phyloP scores from a whole-genome alignment of 2,113 vertebrate genomes.

The Aptenodytes patagonicus region DNA sequence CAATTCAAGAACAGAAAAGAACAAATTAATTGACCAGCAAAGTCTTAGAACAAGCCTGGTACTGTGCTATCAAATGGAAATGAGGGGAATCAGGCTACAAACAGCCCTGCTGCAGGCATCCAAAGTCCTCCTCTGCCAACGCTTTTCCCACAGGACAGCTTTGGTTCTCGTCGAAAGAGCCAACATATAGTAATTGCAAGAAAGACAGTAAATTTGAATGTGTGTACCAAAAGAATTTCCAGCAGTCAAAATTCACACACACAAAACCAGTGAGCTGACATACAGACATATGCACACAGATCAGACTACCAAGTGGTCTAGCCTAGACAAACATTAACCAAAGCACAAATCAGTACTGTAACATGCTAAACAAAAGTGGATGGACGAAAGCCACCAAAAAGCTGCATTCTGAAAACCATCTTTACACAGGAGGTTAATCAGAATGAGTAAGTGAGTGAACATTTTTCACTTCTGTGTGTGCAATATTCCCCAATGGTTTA shows the following conservation, averaged over 20 bases:
- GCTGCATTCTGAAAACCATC: not conserved
- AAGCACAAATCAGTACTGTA: not conserved
- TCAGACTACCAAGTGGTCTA: not conserved
- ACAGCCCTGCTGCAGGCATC: not conserved
- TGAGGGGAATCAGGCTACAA: conserved; percentile 1
- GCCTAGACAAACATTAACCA: not conserved
- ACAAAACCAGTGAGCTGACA: not conserved
- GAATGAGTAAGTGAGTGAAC: not conserved
- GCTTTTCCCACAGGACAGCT: not conserved
- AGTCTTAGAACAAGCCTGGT: conserved; percentile 22
- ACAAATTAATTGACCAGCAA: conserved; percentile 54
- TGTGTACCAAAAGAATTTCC: not conserved
- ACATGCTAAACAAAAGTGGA: not conserved
- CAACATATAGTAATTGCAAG: not conserved
- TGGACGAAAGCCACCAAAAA: not conserved
- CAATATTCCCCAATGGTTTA: not conserved
- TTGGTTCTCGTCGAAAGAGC: not conserved
- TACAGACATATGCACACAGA: accelerated
- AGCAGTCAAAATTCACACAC: not conserved
- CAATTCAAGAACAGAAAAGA: conserved; percentile 39
- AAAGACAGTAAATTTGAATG: not conserved
- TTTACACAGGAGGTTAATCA: not conserved
- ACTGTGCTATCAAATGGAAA: conserved; percentile 30
- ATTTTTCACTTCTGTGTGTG: not conserved
- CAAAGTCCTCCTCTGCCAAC: not conserved